Evolutionary conservation across 2,797 vertebrate species (phyloP), one percentile per base, ranked within the genome.

Genomic region (Epinephelus coioides): DNA sequence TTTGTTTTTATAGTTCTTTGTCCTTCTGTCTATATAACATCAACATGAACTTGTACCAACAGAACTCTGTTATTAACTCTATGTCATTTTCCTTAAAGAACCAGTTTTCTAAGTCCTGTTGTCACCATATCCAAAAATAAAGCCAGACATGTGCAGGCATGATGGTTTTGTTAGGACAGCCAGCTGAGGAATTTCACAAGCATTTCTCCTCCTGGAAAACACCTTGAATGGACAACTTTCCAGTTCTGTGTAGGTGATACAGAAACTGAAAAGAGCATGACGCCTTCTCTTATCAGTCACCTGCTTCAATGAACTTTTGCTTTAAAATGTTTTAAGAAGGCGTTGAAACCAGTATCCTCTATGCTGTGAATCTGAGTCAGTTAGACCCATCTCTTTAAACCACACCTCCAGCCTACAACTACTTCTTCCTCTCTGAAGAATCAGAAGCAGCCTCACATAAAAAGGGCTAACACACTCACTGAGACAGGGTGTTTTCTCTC

Each of bases 321-420:
- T 14, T 43, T 6, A 12, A 8, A 2, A 6, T 1, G 0, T 38
- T 25, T 67, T 13, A 3, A 43, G 38, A 3, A 11, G 23, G n/a
- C 69, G 14, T 12, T 23, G 3, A 54, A 67, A 68, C 12, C 15
- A 47, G 12, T 60, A n/a, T 69, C 51, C 27, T 40, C 27, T 4
- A 23, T 3, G 11, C 17, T 11, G 17, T 43, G 8, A 14, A 25
- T 44, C 50, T 59, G 43, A 50, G 44, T 57, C 3, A 64, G 60
- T 54, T 40, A 46, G 63, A 27, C 49, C 23, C 2, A 3, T 17
- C 53, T 71, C 23, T 81, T 15, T 68, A 88, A 89, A 88, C 91
- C 92, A 89, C 92, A 84, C 92, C 93, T 92, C 89, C 87, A 62
- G 73, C 78, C 78, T 55, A 70, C 44, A 76, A 75, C 78, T 76